phyloP scores from a whole-genome alignment of 2,113 vertebrate genomes.

The Cyprinodon brontotheroides region DNA sequence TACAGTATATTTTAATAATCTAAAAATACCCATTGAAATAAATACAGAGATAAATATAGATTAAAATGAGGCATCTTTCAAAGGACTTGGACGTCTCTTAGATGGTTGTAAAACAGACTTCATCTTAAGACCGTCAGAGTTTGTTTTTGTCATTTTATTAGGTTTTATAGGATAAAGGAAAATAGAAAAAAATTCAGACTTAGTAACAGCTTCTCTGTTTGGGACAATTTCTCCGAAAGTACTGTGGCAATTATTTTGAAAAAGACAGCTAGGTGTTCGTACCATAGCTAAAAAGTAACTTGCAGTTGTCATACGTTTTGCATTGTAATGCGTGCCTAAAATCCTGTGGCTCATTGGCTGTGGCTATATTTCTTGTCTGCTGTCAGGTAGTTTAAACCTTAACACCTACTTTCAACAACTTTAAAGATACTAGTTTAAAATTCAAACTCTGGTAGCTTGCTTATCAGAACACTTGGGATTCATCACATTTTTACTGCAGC shows the following conservation, averaged over 20 bases:
- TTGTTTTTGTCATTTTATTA: not conserved
- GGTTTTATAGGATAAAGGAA: not conserved
- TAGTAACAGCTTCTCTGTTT: not conserved
- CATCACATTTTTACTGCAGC: not conserved
- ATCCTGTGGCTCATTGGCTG: not conserved
- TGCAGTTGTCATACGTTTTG: not conserved
- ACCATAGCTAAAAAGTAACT: not conserved
- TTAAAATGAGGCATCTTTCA: no score
- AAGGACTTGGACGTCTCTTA: no score
- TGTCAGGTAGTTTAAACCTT: not conserved
- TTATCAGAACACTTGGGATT: constrained; percentile 1
- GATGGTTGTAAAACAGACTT: not conserved
- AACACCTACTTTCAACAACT: not conserved
- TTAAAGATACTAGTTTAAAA: constrained; percentile 1
- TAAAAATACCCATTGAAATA: not conserved
- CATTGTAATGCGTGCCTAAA: not conserved
- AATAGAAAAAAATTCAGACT: not conserved
- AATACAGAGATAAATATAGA: not conserved
- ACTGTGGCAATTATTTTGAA: not conserved
- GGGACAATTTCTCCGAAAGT: not conserved
- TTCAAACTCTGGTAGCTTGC: not conserved
- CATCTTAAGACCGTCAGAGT: not conserved
- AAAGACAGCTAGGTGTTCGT: not conserved
- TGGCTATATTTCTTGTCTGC: not conserved
- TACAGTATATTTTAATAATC: not conserved